Percentiles rank a stretch among this genome's conserved stretches.
phyloP scores from a whole-genome alignment of 2,797 vertebrate species.

The Mycteria americana region DNA sequence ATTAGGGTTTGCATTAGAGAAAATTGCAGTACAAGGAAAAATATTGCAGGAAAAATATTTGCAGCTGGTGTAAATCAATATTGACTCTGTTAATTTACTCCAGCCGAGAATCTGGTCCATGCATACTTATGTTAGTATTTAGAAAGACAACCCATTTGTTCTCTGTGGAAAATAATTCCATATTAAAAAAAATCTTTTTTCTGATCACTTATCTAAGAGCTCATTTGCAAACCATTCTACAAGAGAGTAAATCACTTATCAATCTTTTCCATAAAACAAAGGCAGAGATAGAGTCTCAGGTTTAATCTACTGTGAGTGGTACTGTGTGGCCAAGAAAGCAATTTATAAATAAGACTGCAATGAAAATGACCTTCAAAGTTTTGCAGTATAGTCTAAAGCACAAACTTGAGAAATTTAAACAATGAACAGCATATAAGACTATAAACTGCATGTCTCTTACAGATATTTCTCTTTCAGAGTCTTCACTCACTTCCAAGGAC shows the following conservation, averaged over 20 bases:
- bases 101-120: neutral
- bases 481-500: neutral
- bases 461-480: neutral
- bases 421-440: neutral
- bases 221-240: neutral
- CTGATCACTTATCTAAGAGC: neutral
- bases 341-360: neutral
- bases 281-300: neutral
- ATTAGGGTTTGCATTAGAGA: neutral
- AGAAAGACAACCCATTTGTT: neutral
- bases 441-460: accelerated
- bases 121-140: neutral
- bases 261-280: neutral
- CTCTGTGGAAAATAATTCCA: neutral
- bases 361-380: conserved; percentile 7
- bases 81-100: neutral
- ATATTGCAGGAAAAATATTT: conserved; percentile 5
- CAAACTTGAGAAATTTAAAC: neutral
- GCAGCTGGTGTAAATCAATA: neutral
- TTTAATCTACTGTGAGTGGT: conserved; percentile 19
- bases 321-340: conserved; percentile 9
- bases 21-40: neutral
- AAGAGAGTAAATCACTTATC: neutral
- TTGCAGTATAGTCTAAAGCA: neutral
- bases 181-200: neutral